Evolutionary conservation across 2,797 vertebrate genomes (phyloP).

Genomic region (Catharus ustulatus): DNA sequence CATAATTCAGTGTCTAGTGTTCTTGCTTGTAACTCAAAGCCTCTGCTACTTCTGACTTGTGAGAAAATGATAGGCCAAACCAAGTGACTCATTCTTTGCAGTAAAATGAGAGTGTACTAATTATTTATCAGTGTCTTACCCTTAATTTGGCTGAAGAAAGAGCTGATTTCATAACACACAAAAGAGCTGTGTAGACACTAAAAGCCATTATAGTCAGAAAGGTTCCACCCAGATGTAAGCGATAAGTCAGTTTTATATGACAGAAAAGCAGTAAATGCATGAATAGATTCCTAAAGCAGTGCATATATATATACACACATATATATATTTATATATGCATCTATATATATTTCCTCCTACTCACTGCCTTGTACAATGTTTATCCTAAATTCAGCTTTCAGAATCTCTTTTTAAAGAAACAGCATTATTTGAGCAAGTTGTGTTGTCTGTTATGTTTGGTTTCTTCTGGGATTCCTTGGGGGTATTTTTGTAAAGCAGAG

Average conservation of each 20-base stretch:
- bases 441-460: neutral
- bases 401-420: neutral
- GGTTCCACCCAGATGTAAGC: conserved; percentile 6
- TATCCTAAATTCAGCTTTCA: neutral
- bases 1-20: conserved; percentile 25
- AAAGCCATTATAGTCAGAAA: conserved; percentile 10
- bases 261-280: conserved; percentile 18
- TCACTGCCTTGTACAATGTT: neutral
- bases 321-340: neutral
- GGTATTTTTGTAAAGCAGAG: neutral
- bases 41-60: conserved; percentile 33
- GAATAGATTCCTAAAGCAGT: neutral
- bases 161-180: conserved; percentile 26
- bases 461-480: neutral
- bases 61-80: conserved; percentile 52
- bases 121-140: conserved; percentile 42
- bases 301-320: neutral
- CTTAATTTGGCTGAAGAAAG: conserved; percentile 45
- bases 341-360: neutral
- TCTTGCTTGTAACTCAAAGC: conserved; percentile 41
- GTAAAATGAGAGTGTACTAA: conserved; percentile 54
- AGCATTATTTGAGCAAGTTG: neutral
- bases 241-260: conserved; percentile 38
- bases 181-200: conserved; percentile 2
- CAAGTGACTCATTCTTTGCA: conserved; percentile 8